These are phyloP conservation scores for Flexamia atlantica DNA, from an alignment of 2,888 invertebrate genomes.

Conservation along the genomic window DNA sequence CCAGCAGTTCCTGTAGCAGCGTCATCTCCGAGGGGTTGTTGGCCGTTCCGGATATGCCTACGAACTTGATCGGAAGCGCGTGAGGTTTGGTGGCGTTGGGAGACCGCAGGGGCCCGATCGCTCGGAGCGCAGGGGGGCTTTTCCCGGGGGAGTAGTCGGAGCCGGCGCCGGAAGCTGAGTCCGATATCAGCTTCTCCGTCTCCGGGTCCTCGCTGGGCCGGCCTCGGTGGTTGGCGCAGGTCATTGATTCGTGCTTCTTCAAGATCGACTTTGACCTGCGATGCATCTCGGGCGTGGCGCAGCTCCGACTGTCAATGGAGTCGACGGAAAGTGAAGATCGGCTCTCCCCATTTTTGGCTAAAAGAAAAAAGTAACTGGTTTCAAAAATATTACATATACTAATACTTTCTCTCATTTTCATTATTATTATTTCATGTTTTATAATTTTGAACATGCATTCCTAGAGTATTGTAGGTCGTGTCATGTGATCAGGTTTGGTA, in stretches of 20 bases:
- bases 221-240: constrained; percentile 71
- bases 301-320: constrained; percentile 81
- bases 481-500: no score
- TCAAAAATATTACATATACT: no score
- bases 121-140: constrained; percentile 67
- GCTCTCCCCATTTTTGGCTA: constrained; percentile 79
- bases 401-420: no score
- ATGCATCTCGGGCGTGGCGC: constrained; percentile 82
- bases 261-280: constrained; percentile 86
- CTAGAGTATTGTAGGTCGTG: no score
- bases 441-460: no score
- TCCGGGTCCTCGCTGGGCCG: constrained; percentile 81
- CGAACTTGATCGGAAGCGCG: constrained; percentile 73
- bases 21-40: constrained; percentile 71
- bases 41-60: constrained; percentile 72
- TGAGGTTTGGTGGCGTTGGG: constrained; percentile 70
- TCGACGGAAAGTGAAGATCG: constrained; percentile 84
- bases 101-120: constrained; percentile 65
- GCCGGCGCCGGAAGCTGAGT: constrained; percentile 79
- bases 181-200: constrained; percentile 85
- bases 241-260: constrained; percentile 81
- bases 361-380: constrained; percentile 39
- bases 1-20: constrained; percentile 75
- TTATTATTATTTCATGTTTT: no score
- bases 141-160: constrained; percentile 74